Evolutionary conservation across 2,888 invertebrate genomes (phyloP).

Genomic region (Prionchulus punctatus): DNA sequence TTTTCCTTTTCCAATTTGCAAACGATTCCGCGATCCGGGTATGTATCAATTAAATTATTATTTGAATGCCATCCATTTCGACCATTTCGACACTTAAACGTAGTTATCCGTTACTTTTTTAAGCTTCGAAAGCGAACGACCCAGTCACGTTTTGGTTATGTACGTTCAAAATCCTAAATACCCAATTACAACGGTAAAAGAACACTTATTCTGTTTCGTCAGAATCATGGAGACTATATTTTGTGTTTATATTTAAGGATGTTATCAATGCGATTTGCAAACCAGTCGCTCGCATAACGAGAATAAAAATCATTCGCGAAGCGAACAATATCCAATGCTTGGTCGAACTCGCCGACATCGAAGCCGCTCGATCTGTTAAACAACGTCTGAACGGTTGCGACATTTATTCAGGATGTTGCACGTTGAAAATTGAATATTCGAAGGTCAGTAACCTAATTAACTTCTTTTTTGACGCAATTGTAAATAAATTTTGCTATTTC

Average conservation of each 20-base stretch:
- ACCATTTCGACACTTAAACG: neutral
- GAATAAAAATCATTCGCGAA: conserved; percentile 59
- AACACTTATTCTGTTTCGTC: neutral
- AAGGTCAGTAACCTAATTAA: conserved; percentile 58
- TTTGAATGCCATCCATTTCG: neutral
- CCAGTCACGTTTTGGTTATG: conserved; percentile 56
- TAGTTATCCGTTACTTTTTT: conserved; percentile 1
- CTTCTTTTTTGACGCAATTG: too few species aligned
- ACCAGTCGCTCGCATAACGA: conserved; percentile 77
- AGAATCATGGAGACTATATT: neutral
- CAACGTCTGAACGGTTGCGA: conserved; percentile 87
- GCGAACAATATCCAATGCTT: conserved; percentile 9
- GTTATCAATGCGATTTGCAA: conserved; percentile 91
- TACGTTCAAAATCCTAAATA: conserved; percentile 94
- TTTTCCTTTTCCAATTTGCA: neutral
- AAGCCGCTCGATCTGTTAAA: conserved; percentile 79
- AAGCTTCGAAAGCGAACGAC: conserved; percentile 10
- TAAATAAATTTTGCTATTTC: conserved; percentile 5
- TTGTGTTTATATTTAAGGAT: conserved; percentile 54
- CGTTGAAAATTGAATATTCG: conserved; percentile 90
- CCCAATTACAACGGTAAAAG: conserved; percentile 89
- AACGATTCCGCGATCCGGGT: conserved; percentile 1
- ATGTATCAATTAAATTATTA: neutral
- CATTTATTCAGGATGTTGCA: conserved; percentile 96
- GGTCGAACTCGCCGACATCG: conserved; percentile 42